phyloP scores from a whole-genome alignment of 53 echinoderm and acorn worm genomes.

The Astropecten irregularis region DNA sequence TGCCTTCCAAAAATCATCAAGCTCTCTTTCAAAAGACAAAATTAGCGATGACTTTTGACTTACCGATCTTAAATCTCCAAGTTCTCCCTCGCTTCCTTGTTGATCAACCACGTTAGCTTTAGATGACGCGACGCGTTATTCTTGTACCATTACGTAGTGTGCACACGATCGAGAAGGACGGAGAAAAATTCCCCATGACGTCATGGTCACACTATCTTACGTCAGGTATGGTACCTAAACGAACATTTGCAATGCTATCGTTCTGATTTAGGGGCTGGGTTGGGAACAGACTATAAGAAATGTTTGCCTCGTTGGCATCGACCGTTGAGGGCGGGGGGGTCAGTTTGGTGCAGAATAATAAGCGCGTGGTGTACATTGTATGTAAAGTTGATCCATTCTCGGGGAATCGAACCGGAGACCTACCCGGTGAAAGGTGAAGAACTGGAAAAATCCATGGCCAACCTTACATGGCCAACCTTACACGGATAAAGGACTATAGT shows the following conservation, averaged over 20 bases:
- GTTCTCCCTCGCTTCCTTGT: constrained; percentile 35
- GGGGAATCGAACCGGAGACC: no score
- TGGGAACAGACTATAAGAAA: constrained; percentile 20
- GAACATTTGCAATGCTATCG: neutral
- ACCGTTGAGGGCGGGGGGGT: no score
- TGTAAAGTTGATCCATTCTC: no score
- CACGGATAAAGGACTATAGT: no score
- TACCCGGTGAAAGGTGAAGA: no score
- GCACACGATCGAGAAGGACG: neutral
- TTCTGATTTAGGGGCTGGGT: neutral
- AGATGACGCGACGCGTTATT: constrained; percentile 88
- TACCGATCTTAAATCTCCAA: constrained; percentile 50
- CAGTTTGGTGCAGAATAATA: no score
- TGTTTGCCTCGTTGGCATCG: no score
- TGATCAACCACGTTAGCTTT: constrained; percentile 71
- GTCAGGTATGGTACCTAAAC: neutral
- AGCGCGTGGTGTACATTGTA: no score
- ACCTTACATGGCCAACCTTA: no score
- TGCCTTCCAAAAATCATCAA: neutral
- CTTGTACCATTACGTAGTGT: constrained; percentile 62
- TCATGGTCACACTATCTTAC: constrained; percentile 15
- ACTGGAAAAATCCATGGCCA: no score
- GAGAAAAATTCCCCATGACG: constrained; percentile 53
- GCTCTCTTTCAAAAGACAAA: neutral
- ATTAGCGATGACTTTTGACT: constrained; percentile 8